Conservation (phyloP, 2,797 vertebrate genomes). For the Argyrosomus regius region DNA sequence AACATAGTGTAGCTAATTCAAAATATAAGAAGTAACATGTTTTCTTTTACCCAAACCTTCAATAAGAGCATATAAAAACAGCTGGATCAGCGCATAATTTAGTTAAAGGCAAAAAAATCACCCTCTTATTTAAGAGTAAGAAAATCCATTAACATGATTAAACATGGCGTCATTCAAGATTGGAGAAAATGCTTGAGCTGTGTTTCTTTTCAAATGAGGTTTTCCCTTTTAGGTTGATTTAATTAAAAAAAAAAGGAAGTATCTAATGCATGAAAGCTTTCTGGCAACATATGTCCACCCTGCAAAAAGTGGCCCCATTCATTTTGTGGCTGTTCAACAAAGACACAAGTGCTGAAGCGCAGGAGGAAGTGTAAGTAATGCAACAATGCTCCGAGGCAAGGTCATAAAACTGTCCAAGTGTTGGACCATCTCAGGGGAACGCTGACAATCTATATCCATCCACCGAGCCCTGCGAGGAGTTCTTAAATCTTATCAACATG, state of each 20-base stretch:
- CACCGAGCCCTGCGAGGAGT: constrained; percentile 43
- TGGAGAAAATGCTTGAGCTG: constrained; percentile 42
- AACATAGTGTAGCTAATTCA: constrained; percentile 46
- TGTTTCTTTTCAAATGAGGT: constrained; percentile 51
- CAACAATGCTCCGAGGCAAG: constrained; percentile 74
- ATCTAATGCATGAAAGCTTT: constrained; percentile 34
- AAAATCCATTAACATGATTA: constrained; percentile 69
- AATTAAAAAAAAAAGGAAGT: constrained; percentile 9
- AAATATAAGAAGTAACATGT: constrained; percentile 37
- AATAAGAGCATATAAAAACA: constrained; percentile 24
- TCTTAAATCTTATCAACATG: constrained; percentile 53
- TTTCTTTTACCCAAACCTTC: constrained; percentile 1
- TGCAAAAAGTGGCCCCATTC: constrained; percentile 50
- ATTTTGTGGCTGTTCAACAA: constrained; percentile 60
- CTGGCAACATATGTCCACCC: constrained; percentile 33
- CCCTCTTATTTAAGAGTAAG: constrained; percentile 32
- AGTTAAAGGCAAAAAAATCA: constrained; percentile 31
- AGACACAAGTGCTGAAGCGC: constrained; percentile 67
- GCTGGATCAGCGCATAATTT: constrained; percentile 34
- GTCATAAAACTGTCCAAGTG: constrained; percentile 76
- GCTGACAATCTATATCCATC: constrained; percentile 51
- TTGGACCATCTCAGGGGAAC: constrained; percentile 38
- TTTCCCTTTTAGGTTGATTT: constrained; percentile 55
- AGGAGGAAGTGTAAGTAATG: constrained; percentile 67
- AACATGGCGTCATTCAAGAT: constrained; percentile 39